Evolutionary conservation across 2,113 vertebrate species (phyloP), one percentile per base, ranked within the genome.

Genomic region (Lamprologus tigripictilis): DNA sequence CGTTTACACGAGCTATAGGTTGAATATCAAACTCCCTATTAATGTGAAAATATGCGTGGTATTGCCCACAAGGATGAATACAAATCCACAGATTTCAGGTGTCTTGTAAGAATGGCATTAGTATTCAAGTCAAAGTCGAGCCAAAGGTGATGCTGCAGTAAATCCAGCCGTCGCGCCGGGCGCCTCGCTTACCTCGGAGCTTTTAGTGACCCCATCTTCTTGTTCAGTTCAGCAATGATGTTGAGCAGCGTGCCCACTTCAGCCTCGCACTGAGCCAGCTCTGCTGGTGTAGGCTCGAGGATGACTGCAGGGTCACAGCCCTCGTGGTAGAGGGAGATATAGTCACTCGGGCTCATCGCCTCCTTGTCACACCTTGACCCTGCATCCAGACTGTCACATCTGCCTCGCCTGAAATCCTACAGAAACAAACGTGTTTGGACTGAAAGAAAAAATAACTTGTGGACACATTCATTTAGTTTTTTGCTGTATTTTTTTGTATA

Each of bases 191-290:
- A 96, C 96, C 96, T 94, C 3, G 96, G 95, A 68, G 95, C 86
- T 82, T 96, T 96, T 26, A 97, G 90, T 33, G 78, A 92, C 3
- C 96, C 93, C 61, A 97, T 96, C 86, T 95, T 96, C 28, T 49
- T 89, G 55, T 96, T 96, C 16, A 96, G 93, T 28, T 94, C 95
- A 4, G 94, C 92, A 2, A 95, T 92, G 7, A 95, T 95, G 14
- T 84, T 94, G 71, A 94, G 95, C 61, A 95, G 93, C 3, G 91
- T 90, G 0, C 95, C 86, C 17, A 97, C 89, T 63, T 86, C 88
- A 6, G 95, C 94, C 86, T 98, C 96, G 3, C 93, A 97, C 53
- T 88, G 90, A 21, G 93, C 95, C 81, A 92, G 86, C 82, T 97
- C 96, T 57, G 94, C 93, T 9, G 93, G 89, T 1, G 95, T 95